Evolutionary conservation across 2,797 vertebrate species (phyloP).

Genomic region (Paguma larvata): DNA sequence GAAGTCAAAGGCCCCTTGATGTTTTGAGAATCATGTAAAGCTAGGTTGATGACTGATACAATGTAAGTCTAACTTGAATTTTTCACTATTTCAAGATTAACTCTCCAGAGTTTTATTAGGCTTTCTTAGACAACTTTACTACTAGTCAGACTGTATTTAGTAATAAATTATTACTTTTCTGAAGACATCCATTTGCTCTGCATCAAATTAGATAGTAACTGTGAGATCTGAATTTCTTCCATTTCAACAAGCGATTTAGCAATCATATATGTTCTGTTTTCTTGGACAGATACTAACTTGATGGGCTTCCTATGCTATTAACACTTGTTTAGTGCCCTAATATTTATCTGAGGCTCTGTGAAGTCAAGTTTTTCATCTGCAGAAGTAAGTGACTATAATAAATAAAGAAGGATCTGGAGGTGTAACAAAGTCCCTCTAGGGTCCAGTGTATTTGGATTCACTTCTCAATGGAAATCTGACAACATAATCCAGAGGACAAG

Average conservation of each 20-base stretch:
- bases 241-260: background rate
- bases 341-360: background rate
- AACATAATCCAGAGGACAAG: background rate
- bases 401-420: background rate
- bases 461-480: background rate
- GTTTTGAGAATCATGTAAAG: slow-evolving; percentile 63
- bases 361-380: background rate
- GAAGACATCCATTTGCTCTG: rapidly evolving
- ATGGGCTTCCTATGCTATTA: background rate
- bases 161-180: background rate
- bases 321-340: background rate
- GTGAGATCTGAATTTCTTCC: slow-evolving; percentile 7
- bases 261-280: background rate
- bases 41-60: slow-evolving; percentile 58
- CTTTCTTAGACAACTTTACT: slow-evolving; percentile 20
- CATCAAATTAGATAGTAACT: background rate
- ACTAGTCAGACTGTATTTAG: background rate
- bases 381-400: background rate
- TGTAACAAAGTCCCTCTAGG: background rate
- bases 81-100: background rate
- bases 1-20: slow-evolving; percentile 70
- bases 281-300: background rate
- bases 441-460: background rate
- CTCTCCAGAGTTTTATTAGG: background rate
- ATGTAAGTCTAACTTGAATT: background rate